These are phyloP conservation scores for Crossaster papposus DNA, from an alignment of 53 echinoderm and acorn worm genomes.

Conservation along the genomic window DNA sequence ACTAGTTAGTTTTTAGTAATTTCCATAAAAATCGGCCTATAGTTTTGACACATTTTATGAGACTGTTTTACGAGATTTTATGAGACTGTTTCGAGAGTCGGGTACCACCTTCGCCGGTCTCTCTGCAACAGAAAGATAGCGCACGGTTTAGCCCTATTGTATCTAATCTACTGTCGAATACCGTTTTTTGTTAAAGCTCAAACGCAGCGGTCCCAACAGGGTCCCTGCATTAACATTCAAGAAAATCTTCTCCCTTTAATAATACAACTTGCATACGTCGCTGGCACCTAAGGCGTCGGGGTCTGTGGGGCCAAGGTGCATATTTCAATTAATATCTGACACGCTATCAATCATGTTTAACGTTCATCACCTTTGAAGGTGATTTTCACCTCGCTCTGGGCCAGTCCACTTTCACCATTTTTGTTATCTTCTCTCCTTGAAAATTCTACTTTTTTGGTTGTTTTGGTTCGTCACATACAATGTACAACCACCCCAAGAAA, in stretches of 20 bases:
- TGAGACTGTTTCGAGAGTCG: too few relatives aligned
- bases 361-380: background rate
- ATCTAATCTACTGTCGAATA: background rate
- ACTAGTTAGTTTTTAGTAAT: too few relatives aligned
- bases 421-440: background rate
- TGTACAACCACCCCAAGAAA: background rate
- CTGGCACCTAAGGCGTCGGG: constrained; percentile 14
- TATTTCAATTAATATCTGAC: constrained; percentile 52
- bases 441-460: background rate
- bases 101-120: too few relatives aligned
- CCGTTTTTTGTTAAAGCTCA: background rate
- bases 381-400: background rate
- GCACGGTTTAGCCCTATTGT: background rate
- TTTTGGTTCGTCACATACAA: background rate
- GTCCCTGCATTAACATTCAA: background rate
- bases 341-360: constrained; percentile 47
- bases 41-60: too few relatives aligned
- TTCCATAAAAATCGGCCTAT: too few relatives aligned
- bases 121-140: background rate
- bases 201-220: background rate
- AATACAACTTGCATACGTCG: constrained; percentile 25
- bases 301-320: constrained; percentile 24
- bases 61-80: too few relatives aligned
- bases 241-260: background rate
- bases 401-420: background rate